A percentile compares a stretch with the other conserved stretches of the same genome.
Conservation (phyloP, 2,113 vertebrate species). For the Malurus cyaneus region DNA sequence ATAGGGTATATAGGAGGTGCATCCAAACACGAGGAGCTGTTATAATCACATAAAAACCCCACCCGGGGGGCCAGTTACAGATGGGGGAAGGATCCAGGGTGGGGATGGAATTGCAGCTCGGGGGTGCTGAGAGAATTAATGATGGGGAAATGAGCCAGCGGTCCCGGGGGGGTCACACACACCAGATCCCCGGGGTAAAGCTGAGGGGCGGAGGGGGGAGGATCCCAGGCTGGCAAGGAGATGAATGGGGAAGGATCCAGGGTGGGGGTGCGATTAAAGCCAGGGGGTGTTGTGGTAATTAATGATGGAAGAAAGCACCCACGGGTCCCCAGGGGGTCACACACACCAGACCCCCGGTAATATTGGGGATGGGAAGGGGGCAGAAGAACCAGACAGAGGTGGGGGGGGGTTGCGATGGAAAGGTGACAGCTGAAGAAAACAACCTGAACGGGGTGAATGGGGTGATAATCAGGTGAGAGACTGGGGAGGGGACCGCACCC, state of each 20-base stretch:
- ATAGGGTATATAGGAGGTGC: neutral
- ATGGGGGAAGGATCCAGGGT: neutral
- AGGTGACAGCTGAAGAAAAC: too few species aligned
- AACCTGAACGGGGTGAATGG: too few species aligned
- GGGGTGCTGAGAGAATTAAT: neutral
- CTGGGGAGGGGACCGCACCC: too few species aligned
- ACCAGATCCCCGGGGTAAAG: neutral
- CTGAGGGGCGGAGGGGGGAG: neutral
- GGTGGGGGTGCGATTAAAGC: neutral
- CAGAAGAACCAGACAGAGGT: too few species aligned
- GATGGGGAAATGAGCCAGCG: neutral
- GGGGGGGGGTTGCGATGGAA: too few species aligned
- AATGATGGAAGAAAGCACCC: neutral
- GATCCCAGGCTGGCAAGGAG: neutral
- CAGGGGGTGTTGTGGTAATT: neutral
- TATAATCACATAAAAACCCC: neutral
- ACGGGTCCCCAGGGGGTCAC: neutral
- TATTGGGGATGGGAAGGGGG: too few species aligned
- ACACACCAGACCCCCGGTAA: too few species aligned
- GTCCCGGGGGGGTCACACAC: neutral
- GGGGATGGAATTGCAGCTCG: neutral
- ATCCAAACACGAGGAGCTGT: neutral
- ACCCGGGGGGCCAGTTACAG: neutral
- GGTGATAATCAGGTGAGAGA: too few species aligned
- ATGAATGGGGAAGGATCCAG: neutral